A percentile compares a stretch with the other conserved stretches of the same genome.
Conservation (phyloP, 2,113 vertebrate species). For the Ondatra zibethicus region DNA sequence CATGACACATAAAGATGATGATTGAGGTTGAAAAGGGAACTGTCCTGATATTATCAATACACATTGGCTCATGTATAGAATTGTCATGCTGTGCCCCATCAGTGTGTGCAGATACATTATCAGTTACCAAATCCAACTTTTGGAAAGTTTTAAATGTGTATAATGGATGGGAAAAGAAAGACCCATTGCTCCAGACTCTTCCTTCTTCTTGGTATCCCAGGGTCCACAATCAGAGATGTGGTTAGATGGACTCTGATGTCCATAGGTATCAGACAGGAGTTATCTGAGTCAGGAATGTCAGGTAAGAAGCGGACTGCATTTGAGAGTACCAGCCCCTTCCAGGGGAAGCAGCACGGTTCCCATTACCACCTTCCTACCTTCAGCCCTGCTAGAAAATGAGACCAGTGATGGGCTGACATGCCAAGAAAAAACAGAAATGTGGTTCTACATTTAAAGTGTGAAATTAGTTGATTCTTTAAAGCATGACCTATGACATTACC, state of each 20-base stretch:
- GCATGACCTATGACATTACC: neutral
- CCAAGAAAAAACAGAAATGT: neutral
- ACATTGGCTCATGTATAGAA: neutral
- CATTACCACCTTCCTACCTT: neutral
- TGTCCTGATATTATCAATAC: neutral
- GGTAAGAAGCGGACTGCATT: neutral
- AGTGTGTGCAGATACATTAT: neutral
- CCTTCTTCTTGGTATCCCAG: too few relatives aligned
- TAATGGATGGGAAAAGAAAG: neutral
- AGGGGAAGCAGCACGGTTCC: neutral
- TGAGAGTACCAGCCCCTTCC: neutral
- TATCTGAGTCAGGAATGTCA: neutral
- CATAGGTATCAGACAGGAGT: neutral
- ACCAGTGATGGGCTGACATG: neutral
- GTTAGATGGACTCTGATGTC: too few relatives aligned
- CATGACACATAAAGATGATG: neutral
- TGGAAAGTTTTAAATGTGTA: neutral
- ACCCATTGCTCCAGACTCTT: neutral
- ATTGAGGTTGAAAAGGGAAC: neutral
- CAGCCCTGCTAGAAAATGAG: neutral
- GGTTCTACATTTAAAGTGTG: neutral
- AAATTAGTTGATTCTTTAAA: neutral
- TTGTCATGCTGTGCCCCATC: neutral
- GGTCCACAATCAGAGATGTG: neutral
- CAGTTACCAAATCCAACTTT: neutral